Evolutionary conservation across 2,797 vertebrate species (phyloP).

Genomic region (Tragopan temminckii): DNA sequence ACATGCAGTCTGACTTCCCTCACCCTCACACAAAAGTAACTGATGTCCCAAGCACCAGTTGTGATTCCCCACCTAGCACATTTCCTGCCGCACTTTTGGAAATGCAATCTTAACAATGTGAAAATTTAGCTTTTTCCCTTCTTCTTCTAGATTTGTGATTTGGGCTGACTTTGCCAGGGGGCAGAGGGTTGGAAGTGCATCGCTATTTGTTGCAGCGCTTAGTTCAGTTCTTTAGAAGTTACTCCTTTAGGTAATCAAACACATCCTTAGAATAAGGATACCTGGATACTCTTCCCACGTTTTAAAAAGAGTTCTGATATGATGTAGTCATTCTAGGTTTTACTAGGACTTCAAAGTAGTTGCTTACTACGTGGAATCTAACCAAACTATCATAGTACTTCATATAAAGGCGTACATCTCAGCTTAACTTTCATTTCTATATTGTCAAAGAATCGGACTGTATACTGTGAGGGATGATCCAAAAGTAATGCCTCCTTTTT

Average conservation of each 20-base stretch:
- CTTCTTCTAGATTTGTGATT: background rate
- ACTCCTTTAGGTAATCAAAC: background rate
- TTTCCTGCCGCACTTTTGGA: background rate
- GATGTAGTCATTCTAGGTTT: background rate
- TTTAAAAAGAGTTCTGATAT: background rate
- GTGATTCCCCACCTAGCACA: fast-evolving
- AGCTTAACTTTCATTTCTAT: background rate
- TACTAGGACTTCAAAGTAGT: background rate
- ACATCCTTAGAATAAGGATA: background rate
- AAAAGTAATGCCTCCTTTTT: too few relatives aligned
- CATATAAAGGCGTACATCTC: background rate
- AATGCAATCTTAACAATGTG: background rate
- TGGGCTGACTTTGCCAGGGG: background rate
- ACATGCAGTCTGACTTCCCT: fast-evolving
- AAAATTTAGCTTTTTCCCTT: background rate
- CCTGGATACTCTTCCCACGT: background rate
- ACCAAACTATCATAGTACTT: background rate
- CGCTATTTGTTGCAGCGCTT: background rate
- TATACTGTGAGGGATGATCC: too few relatives aligned
- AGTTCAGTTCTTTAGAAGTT: background rate
- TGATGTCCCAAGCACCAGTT: background rate
- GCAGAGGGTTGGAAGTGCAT: background rate
- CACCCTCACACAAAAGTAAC: fast-evolving
- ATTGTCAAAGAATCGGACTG: background rate
- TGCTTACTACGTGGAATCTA: background rate